These are phyloP conservation scores for Medauroidea extradentata DNA, from an alignment of 1,140 invertebrate species.

Conservation along the genomic window DNA sequence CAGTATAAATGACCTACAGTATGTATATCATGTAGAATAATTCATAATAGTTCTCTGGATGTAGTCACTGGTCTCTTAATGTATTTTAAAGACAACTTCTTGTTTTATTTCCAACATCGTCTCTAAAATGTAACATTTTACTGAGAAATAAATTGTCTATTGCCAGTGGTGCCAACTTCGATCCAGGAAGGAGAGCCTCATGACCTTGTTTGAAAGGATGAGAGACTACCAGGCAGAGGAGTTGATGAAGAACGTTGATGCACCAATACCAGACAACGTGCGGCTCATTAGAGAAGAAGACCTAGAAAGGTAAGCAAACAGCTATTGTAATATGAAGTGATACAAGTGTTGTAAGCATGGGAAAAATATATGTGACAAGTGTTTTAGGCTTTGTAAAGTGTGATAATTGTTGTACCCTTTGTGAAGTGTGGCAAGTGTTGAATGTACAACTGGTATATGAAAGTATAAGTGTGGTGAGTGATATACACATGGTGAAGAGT, in stretches of 20 bases:
- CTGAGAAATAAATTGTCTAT: slow-evolving; percentile 13
- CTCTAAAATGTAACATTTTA: slow-evolving; percentile 6
- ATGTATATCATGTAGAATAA: neutral
- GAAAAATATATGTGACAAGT: too few relatives aligned
- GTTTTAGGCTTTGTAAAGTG: too few relatives aligned
- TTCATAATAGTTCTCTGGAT: neutral
- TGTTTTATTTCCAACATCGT: neutral
- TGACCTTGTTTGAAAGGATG: slow-evolving; percentile 87
- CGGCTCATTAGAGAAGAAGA: slow-evolving; percentile 82
- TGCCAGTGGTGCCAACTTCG: slow-evolving; percentile 86
- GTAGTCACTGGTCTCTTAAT: neutral
- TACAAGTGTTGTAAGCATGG: too few relatives aligned
- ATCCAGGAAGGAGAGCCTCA: slow-evolving; percentile 79
- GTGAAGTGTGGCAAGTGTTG: too few relatives aligned
- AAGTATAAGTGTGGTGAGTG: too few relatives aligned
- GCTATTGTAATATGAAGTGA: too few relatives aligned
- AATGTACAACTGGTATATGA: too few relatives aligned
- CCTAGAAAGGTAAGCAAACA: slow-evolving; percentile 75
- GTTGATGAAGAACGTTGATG: slow-evolving; percentile 78
- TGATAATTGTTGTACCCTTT: too few relatives aligned
- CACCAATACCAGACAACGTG: slow-evolving; percentile 75
- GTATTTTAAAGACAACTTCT: neutral
- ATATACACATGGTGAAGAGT: too few relatives aligned
- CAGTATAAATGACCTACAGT: too few relatives aligned
- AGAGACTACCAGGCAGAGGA: slow-evolving; percentile 83